A percentile compares a stretch with the other conserved stretches of the same genome.
These are phyloP conservation scores for Agonopterix subpropinquella DNA, from an alignment of 2,888 invertebrate genomes.

Conservation along the genomic window DNA sequence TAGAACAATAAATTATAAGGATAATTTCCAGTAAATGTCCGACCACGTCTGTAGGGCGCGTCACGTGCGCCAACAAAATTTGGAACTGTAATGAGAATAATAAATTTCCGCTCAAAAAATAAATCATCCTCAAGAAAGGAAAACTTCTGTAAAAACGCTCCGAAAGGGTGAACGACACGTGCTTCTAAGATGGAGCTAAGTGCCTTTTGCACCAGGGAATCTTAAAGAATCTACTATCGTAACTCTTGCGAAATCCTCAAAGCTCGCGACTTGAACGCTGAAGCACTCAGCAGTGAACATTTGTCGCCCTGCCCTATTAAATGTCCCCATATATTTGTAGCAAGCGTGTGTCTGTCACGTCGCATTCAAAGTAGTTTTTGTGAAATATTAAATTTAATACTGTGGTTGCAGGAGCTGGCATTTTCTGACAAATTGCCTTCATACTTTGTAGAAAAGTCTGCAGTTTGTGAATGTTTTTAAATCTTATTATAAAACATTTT, in stretches of 20 bases:
- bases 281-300: neutral
- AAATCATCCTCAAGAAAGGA: neutral
- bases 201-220: constrained; percentile 16
- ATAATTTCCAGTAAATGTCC: neutral
- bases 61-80: constrained; percentile 37
- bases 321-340: neutral
- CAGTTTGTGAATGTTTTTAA: no score
- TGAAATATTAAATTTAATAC: neutral
- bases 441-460: no score
- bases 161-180: constrained; percentile 10
- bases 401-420: no score
- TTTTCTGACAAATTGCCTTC: no score
- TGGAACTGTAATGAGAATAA: constrained; percentile 41
- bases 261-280: constrained; percentile 20
- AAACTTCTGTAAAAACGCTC: neutral
- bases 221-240: constrained; percentile 4
- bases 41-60: constrained; percentile 14
- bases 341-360: neutral
- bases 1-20: neutral
- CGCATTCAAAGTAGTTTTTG: neutral
- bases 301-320: neutral
- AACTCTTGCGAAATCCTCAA: constrained; percentile 18
- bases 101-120: constrained; percentile 27
- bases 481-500: no score
- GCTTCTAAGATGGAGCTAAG: constrained; percentile 14